Evolutionary conservation across 2,888 invertebrate species (phyloP), one percentile per base, ranked within the genome.

Genomic region (Megastigmus dorsalis): DNA sequence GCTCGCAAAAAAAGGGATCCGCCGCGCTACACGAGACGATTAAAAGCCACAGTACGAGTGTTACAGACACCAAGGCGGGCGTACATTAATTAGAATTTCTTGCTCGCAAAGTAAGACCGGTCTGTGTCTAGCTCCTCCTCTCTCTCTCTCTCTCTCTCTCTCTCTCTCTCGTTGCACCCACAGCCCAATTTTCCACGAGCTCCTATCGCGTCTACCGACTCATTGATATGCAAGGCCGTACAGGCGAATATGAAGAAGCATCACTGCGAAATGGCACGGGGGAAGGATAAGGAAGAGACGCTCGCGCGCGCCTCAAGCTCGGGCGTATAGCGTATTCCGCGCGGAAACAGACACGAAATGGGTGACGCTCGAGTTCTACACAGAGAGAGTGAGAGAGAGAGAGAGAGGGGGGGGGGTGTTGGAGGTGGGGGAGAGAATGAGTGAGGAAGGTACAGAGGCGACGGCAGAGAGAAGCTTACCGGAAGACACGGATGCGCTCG

Each of bases 281-380:
- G 41, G 50, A 38, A 20, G 80, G 69, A 55, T 62, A 26, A 57
- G 68, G 76, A 74, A 77, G 54, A 38, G 62, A 30, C 15, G 30
- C 30, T 3, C 9, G 50, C 10, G 50, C 23, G 23, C 23, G 45
- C n/a, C n/a, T n/a, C n/a, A n/a, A n/a, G n/a, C n/a, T n/a, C n/a
- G n/a, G n/a, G n/a, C 38, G 28, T 4, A 30, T n/a, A n/a, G 60
- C 77, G 79, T 78, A 81, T 79, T 74, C 63, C 54, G 65, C 50
- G 72, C 72, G 70, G 48, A 70, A 79, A 80, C 76, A 74, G 74
- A 74, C 55, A 20, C 66, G 70, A 45, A 50, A 48, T 36, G 57
- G 36, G 18, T 0, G 48, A 7, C 48, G 48, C 18, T 6, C 48
- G 7, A 20, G 13, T 20, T n/a, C n/a, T n/a, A n/a, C n/a, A n/a